Evolutionary conservation across 92 coral and sea anemone species (phyloP).

Genomic region (Phenganax marumi): DNA sequence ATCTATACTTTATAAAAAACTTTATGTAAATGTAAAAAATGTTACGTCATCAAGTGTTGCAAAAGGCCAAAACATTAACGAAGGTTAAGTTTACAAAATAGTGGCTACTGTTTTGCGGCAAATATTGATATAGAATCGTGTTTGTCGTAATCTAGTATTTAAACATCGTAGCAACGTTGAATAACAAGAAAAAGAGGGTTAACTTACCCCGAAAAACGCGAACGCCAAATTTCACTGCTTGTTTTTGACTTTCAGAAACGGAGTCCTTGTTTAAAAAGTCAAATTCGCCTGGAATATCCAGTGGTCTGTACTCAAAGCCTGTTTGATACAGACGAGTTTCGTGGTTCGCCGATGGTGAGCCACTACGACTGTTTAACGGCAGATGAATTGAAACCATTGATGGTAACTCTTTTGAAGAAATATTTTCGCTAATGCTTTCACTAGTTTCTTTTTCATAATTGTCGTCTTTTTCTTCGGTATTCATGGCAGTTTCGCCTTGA

Average conservation of each 20-base stretch:
- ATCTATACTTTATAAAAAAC: no score
- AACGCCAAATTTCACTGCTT: constrained; percentile 41
- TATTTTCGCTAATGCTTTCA: constrained; percentile 4
- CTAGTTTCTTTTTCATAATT: constrained; percentile 5
- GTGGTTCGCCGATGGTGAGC: background rate
- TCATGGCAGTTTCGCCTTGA: background rate
- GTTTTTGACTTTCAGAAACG: constrained; percentile 37
- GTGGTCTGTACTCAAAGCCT: constrained; percentile 3
- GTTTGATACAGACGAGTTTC: constrained; percentile 19
- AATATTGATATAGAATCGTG: no score
- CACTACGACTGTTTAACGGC: constrained; percentile 18
- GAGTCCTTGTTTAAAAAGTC: constrained; percentile 35
- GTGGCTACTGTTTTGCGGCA: no score
- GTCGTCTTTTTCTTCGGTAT: background rate
- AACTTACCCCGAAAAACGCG: constrained; percentile 38
- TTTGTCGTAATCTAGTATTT: background rate
- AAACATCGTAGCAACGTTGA: background rate
- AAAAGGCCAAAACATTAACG: no score
- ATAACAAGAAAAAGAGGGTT: background rate
- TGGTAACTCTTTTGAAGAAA: constrained; percentile 26
- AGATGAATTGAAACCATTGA: constrained; percentile 34
- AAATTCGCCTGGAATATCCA: constrained; percentile 30
- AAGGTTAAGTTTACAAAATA: no score
- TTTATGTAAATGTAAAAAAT: no score
- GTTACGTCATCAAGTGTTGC: no score